Conservation (phyloP, 1,140 invertebrate genomes). For the Caenorhabditis remanei region DNA sequence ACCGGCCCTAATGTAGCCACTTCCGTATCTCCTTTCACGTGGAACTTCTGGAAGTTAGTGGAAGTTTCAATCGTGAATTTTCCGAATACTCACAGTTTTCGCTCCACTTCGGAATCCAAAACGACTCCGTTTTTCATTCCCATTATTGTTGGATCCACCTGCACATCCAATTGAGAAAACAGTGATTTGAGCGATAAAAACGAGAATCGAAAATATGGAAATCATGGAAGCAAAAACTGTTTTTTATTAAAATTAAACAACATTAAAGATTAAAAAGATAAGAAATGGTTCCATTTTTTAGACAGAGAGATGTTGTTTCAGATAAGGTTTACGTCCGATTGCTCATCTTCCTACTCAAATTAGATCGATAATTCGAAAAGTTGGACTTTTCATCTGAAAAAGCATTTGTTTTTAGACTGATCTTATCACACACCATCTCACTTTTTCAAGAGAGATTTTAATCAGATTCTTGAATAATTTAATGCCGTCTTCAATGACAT, state of each 20-base stretch:
- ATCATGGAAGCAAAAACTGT: not conserved
- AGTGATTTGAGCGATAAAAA: conserved; percentile 15
- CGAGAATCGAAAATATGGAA: not conserved
- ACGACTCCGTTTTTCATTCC: not conserved
- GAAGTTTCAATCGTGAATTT: not conserved
- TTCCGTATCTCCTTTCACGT: conserved; percentile 16
- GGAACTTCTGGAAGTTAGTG: not conserved
- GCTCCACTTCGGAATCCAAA: not conserved
- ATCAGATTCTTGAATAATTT: not conserved
- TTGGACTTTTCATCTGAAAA: not conserved
- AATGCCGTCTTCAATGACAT: not conserved
- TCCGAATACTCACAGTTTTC: not conserved
- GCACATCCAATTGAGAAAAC: not conserved
- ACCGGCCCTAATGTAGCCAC: not conserved
- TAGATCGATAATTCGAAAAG: not conserved
- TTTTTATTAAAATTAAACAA: not conserved
- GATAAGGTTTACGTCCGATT: too few relatives aligned
- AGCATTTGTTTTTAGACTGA: not conserved
- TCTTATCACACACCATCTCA: not conserved
- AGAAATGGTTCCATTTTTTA: not conserved
- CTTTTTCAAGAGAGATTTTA: not conserved
- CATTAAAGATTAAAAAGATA: not conserved
- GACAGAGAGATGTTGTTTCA: too few relatives aligned
- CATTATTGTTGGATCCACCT: not conserved
- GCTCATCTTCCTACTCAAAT: too few relatives aligned